Base-by-base conservation (phyloP, 2,113 vertebrate genomes). In the Sitta europaea region DNA sequence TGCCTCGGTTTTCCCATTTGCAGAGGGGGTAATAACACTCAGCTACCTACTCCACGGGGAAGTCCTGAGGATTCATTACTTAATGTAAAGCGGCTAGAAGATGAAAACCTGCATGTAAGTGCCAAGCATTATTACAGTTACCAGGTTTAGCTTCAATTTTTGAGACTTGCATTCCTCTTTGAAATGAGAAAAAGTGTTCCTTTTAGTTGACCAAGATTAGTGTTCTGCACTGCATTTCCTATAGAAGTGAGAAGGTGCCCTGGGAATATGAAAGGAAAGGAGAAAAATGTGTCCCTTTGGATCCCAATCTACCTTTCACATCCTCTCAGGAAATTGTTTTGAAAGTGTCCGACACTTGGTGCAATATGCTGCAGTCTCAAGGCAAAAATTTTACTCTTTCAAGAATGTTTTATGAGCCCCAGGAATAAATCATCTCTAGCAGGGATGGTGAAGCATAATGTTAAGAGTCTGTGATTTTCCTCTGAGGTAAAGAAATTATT, bases 211-310 rank as follows among this genome's bases (percentile, higher is more conserved):
- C 38, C 43, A 74, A 91, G 68, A 76, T 92, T 66, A 89, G 79
- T 86, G 74, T 87, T 76, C 53, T 79, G 76, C 70, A 35, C 68
- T 70, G 61, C 35, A 88, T 92, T 96, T 97, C 83, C 93, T 88
- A 91, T 43, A 53, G 63, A 86, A 94, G 53, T 63, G 68, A 70
- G 72, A 61, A 86, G 76, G 82, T 25, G 6, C 51, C 47, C 79
- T 72, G 91, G 90, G 93, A 97, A 55, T 88, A 84, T 25, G 63
- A 97, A 92, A 87, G 91, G 90, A 94, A 92, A 91, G 81, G 95
- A 97, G 88, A 94, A 96, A 94, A 97, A 92, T 92, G 86, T 91
- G 92, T 96, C 95, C 86, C 88, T 86, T 94, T 89, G 68, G 75
- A 96, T 93, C 58, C 66, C 58, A 86, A 95, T 85, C 86, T 86